Base-by-base conservation (phyloP, 2,113 vertebrate genomes). In the Elephas maximus region DNA sequence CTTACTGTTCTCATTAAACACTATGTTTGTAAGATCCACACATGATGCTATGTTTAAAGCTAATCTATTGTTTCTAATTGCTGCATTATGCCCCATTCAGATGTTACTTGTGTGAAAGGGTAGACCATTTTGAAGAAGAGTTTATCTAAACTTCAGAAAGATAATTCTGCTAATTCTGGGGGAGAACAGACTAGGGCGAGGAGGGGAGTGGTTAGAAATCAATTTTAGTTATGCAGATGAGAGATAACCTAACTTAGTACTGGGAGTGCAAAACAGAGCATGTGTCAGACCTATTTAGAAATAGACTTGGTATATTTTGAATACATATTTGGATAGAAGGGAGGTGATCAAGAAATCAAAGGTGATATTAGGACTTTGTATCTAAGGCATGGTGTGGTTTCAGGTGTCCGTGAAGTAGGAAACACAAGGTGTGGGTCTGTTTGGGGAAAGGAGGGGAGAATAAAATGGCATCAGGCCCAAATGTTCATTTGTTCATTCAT, bases 51-150 rank as follows among this genome's bases (percentile, higher is more conserved):
- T 92, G 88, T 73, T 97, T 97, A 94, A 97, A 81, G 95, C 17
- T 92, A 92, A 97, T 97, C 90, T 92, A 80, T 90, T 95, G 41
- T 88, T 86, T 94, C 91, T 98, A 96, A 97, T 97, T 95, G 95
- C 87, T 90, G 92, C 65, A 60, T 92, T 65, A 94, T 81, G 83
- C 67, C 73, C 81, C 53, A 69, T 94, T 97, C 67, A 63, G 80
- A 88, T 85, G 93, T 94, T 80, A 95, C 86, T 91, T 93, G 84
- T 90, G 80, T 53, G 26, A 51, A 80, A 67, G 83, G 23, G 60
- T 90, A 81, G 45, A 79, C n/a, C 84, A 28, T 84, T 93, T 96
- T 77, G 87, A 97, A 74, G 37, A 91, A 91, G 62, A 12, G n/a
- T 93, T 74, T 79, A 78, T 74, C 41, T 82, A 76, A 92, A 93